Percentiles rank a stretch among this genome's conserved stretches.
phyloP scores from a whole-genome alignment of 2,888 invertebrate species.

The Crossocerus cetratus region DNA sequence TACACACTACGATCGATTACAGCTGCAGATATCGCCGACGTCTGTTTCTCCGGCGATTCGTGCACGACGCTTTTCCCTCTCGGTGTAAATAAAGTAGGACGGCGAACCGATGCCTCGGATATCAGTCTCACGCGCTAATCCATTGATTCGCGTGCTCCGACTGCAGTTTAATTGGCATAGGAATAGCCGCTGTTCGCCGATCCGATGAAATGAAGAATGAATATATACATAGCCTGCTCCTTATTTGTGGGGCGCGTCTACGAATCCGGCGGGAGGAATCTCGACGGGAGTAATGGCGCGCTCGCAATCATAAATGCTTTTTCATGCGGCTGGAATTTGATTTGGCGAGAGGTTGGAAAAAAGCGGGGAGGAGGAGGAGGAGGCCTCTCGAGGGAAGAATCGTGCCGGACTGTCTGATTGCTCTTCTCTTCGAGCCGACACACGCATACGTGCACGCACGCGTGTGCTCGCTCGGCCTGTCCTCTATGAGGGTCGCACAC shows the following conservation, averaged over 20 bases:
- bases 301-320: no score
- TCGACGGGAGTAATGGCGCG: no score
- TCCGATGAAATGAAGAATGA: no score
- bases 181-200: no score
- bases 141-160: background rate
- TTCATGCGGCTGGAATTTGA: background rate
- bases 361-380: slow-evolving; percentile 2
- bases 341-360: slow-evolving; percentile 11
- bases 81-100: background rate
- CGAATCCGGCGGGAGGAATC: no score
- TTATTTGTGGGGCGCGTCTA: no score
- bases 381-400: slow-evolving; percentile 8
- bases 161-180: no score
- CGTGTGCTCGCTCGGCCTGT: slow-evolving; percentile 14
- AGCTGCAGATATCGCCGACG: slow-evolving; percentile 25
- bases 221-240: no score
- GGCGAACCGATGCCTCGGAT: background rate
- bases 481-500: slow-evolving; percentile 25
- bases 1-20: slow-evolving; percentile 36
- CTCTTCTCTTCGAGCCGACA: slow-evolving; percentile 33
- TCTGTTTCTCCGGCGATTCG: slow-evolving; percentile 10
- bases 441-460: slow-evolving; percentile 28
- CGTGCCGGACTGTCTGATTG: slow-evolving; percentile 44
- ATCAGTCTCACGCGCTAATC: background rate
- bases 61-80: background rate